Evolutionary conservation across 2,888 invertebrate species (phyloP), one percentile per base, ranked within the genome.

Genomic region (Cosmia trapezina): DNA sequence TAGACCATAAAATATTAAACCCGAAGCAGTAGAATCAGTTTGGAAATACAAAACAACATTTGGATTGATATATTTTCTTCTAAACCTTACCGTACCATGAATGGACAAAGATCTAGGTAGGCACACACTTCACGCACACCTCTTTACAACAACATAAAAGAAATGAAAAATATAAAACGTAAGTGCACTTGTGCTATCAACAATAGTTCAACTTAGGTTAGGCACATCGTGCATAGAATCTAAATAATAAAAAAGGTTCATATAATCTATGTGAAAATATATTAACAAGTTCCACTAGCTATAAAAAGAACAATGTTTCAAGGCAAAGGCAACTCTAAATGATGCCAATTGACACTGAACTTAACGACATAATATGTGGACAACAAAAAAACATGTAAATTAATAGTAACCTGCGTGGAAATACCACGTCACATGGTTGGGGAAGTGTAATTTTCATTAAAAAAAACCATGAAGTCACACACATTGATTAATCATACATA

Each of bases 261-360:
- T n/a, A 17, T 2, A 59, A 41, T 22, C 9, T n/a, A 22, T 43
- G 6, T 14, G 37, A 9, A 33, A 49, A 28, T 43, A 28, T 43
- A 14, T 22, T 6, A 70, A 41, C 12, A 14, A 41, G 47, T 76
- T 73, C 12, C 11, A 33, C 7, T 9, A 22, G n/a, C 33, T 22
- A 60, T 49, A 60, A 61, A 66, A 78, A 61, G 5, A 49, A 49
- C 14, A 62, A 43, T 51, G 17, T 49, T 22, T 17, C 28, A 9
- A 14, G 4, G 37, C 61, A 41, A 51, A 51, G 22, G 33, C 41
- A 33, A 19, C 53, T 37, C 37, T 64, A 73, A 63, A 59, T 9
- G 37, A 33, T 12, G 53, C 51, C 47, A 53, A 80, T 60, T 80
- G 54, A 77, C 80, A 80, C 37, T 65, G 76, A 75, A 66, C 43